Conservation (phyloP, 2,797 vertebrate genomes). For the Glyptemys insculpta region DNA sequence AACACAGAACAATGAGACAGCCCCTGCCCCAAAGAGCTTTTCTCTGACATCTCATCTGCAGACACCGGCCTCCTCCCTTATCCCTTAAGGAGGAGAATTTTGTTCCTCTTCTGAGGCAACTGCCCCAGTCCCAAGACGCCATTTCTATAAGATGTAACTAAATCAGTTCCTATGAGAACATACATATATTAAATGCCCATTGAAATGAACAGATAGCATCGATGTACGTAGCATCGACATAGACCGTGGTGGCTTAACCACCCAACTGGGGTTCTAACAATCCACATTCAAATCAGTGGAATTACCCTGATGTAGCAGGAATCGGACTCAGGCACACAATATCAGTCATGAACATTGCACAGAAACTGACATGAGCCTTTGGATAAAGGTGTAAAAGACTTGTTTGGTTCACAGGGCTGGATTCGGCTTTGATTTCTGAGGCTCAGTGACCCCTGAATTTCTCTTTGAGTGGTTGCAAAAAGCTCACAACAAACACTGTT, state of each 20-base stretch:
- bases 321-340: background rate
- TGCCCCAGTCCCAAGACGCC: background rate
- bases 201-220: background rate
- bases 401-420: background rate
- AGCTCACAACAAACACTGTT: background rate
- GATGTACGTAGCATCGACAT: background rate
- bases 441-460: background rate
- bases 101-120: background rate
- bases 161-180: background rate
- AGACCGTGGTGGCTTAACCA: background rate
- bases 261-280: background rate
- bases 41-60: background rate
- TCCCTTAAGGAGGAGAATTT: background rate
- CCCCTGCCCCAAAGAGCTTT: background rate
- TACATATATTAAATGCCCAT: background rate
- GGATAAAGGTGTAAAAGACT: background rate
- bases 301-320: no score
- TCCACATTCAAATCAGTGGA: background rate
- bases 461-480: background rate
- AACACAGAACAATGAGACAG: rapidly evolving
- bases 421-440: background rate
- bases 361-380: background rate
- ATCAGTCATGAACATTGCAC: background rate
- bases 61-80: background rate
- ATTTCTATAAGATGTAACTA: background rate